Conservation (phyloP, 1,140 invertebrate genomes). For the Papilio helenus region DNA sequence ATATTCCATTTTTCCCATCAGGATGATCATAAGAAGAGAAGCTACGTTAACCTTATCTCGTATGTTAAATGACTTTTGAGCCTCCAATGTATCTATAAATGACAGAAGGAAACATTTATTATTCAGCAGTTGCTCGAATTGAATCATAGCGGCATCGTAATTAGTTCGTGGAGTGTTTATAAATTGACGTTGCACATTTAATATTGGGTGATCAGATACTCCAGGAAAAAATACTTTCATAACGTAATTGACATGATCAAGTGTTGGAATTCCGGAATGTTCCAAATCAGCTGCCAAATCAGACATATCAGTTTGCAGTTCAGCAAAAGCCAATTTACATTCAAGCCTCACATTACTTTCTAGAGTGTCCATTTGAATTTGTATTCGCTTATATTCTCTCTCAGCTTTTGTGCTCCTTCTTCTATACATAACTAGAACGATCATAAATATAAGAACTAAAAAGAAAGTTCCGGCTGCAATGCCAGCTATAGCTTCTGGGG, state of each 20-base stretch:
- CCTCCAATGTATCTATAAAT: constrained; percentile 96
- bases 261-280: constrained; percentile 96
- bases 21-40: constrained; percentile 94
- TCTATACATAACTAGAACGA: constrained; percentile 94
- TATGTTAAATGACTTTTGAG: constrained; percentile 95
- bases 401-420: constrained; percentile 97
- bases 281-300: constrained; percentile 98
- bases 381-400: constrained; percentile 97
- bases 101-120: constrained; percentile 96
- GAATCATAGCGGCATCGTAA: constrained; percentile 96
- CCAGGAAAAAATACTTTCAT: constrained; percentile 99
- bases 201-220: constrained; percentile 95
- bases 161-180: constrained; percentile 91
- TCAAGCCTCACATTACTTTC: constrained; percentile 99
- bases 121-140: constrained; percentile 96
- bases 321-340: constrained; percentile 99
- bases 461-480: constrained; percentile 92
- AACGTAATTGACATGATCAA: constrained; percentile 98
- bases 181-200: constrained; percentile 92
- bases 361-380: constrained; percentile 99
- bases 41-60: constrained; percentile 97
- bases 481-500: constrained; percentile 93
- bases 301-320: constrained; percentile 99
- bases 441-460: constrained; percentile 92
- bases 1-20: constrained; percentile 98